Base-by-base conservation (phyloP, 2,888 invertebrate species). In the Phaedon cochleariae region DNA sequence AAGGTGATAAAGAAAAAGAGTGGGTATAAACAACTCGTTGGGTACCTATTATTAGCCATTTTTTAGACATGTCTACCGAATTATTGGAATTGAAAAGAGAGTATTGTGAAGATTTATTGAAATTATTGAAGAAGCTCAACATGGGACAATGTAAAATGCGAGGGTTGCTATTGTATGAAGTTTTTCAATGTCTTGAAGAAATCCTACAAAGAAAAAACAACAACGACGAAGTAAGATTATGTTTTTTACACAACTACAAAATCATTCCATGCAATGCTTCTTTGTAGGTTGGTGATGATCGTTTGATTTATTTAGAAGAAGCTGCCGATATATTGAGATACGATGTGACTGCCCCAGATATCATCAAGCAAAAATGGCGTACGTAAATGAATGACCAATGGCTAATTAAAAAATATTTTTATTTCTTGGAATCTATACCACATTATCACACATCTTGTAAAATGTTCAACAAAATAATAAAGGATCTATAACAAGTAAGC, bases 101-200 rank as follows among this genome's bases (percentile, higher is more conserved):
- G 74, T 87, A 88, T 73, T 90, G 90, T 83, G 84, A 86, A 65
- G 88, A 89, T 80, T 83, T 89, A 74, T 82, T 91, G 78, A 80
- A 84, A 72, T 81, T 88, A 73, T 78, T 88, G 77, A 84, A 87
- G 78, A 84, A 83, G 77, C 84, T 91, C 79, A 84, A 85, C 77
- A 85, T 86, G 80, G 90, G 90, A 6, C 71, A 76, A 54, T 80
- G 78, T 67, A 82, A 81, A 75, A 76, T 83, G 70, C 73, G 78
- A 72, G 83, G 82, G 3, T 68, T 84, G n/a, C 51, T 84, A n/a
- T 71, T 82, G 17, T 81, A 78, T 58, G 82, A 84, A 72, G 61
- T 81, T 7, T 79, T 74, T 53, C 68, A 70, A 48, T 73, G 72
- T 41, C 54, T 48, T 18, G 59, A 67, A 48, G 73, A 76, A 63